Percentiles rank a stretch among this genome's conserved stretches.
Conservation (phyloP, 2,797 vertebrate species). For the Arrhamphus sclerolepis region DNA sequence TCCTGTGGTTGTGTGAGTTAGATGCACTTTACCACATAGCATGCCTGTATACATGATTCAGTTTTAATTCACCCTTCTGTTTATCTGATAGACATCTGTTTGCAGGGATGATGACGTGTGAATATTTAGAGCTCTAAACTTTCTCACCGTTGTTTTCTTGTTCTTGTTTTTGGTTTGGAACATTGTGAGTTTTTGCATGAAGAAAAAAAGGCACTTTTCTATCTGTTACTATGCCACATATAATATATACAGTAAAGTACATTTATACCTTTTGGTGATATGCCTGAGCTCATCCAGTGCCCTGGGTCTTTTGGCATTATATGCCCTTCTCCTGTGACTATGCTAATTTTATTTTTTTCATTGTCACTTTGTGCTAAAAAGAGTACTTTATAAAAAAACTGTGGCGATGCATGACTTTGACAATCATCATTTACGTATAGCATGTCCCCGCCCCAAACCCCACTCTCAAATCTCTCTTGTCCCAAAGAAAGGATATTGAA, state of each 20-base stretch:
- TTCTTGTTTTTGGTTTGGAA: slow-evolving; percentile 47
- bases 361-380: slow-evolving; percentile 14
- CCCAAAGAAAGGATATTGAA: not conserved
- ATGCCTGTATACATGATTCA: slow-evolving; percentile 27
- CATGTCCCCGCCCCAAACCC: not conserved
- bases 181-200: slow-evolving; percentile 35
- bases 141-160: slow-evolving; percentile 17
- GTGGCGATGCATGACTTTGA: slow-evolving; percentile 18
- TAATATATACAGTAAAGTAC: no score
- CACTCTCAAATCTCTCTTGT: no score
- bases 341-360: slow-evolving; percentile 4
- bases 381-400: not conserved
- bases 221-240: no score
- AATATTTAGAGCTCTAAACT: slow-evolving; percentile 26
- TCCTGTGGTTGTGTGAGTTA: slow-evolving; percentile 45
- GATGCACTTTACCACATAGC: slow-evolving; percentile 32
- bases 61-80: slow-evolving; percentile 18
- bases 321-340: not conserved
- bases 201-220: slow-evolving; percentile 15
- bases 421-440: slow-evolving; percentile 2
- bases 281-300: no score
- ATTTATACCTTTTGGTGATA: no score
- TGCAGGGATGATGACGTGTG: slow-evolving; percentile 23
- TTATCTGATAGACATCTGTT: slow-evolving; percentile 21
- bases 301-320: no score